Percentiles rank a stretch among this genome's conserved stretches.
Conservation (phyloP, 2,113 vertebrate genomes). For the Phaetusa simplex region DNA sequence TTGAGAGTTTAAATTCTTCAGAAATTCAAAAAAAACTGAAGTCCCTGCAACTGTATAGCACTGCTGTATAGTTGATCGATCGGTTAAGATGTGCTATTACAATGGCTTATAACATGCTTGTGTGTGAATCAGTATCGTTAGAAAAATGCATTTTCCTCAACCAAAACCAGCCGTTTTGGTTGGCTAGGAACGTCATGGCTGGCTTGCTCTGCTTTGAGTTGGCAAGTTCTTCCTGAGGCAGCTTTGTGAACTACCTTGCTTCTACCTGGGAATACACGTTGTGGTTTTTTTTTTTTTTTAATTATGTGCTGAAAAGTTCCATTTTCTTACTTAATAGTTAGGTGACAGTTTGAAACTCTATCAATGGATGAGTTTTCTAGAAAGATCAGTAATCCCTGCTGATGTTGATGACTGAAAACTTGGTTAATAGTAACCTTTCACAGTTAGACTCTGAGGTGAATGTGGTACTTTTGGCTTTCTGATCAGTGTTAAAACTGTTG, state of each 20-base stretch:
- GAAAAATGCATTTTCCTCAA: not conserved
- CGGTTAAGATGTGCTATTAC: not conserved
- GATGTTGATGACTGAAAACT: not conserved
- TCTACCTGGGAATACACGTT: not conserved
- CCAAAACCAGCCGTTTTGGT: not conserved
- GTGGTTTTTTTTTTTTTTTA: not conserved
- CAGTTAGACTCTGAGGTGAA: not conserved
- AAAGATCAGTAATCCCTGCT: not conserved
- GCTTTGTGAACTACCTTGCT: not conserved
- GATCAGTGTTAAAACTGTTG: not conserved
- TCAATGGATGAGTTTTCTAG: not conserved
- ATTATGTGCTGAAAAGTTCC: not conserved
- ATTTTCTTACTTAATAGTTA: not conserved
- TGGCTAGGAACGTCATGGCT: not conserved
- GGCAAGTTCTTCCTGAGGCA: not conserved
- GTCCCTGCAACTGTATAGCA: not conserved
- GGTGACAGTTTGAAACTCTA: not conserved
- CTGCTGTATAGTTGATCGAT: not conserved
- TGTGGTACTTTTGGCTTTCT: not conserved
- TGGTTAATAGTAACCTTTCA: not conserved
- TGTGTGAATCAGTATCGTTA: not conserved
- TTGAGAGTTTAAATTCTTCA: not conserved
- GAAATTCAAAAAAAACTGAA: not conserved
- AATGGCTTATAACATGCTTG: not conserved
- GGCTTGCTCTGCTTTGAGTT: not conserved